These are phyloP conservation scores for Ypsolopha scabrella DNA, from an alignment of 2,888 invertebrate genomes.

Conservation along the genomic window DNA sequence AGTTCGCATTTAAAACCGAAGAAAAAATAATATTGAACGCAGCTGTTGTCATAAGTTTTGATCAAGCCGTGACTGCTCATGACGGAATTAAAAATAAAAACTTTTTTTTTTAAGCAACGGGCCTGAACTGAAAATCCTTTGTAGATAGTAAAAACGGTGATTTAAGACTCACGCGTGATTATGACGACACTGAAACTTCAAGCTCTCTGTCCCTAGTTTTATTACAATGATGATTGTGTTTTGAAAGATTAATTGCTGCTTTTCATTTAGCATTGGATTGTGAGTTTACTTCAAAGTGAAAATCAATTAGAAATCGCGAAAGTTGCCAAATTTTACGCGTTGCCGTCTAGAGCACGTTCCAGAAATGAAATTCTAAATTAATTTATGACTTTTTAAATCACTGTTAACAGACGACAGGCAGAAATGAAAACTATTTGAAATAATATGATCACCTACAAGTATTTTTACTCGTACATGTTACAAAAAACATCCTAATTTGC, in stretches of 20 bases:
- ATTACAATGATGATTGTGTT: background rate
- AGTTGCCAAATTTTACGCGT: background rate
- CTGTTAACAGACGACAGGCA: no score
- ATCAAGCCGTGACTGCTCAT: constrained; percentile 15
- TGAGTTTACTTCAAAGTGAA: background rate
- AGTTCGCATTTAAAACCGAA: background rate
- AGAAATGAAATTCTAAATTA: no score
- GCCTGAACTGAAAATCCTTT: background rate
- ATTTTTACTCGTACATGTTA: no score
- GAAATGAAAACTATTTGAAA: no score
- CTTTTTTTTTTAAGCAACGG: background rate
- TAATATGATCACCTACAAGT: no score
- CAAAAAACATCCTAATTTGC: no score
- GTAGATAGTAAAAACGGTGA: constrained; percentile 10
- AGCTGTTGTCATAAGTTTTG: constrained; percentile 21
- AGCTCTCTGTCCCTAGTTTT: background rate
- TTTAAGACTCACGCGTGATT: constrained; percentile 7
- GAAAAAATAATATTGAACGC: constrained; percentile 3
- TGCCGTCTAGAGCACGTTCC: no score
- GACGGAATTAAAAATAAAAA: constrained; percentile 8
- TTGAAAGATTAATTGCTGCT: background rate
- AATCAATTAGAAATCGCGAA: background rate
- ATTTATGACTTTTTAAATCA: no score
- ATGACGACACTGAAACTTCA: background rate
- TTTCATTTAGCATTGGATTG: background rate